Base-by-base conservation (phyloP, 2,113 vertebrate species). In the Mormyrus lacerda region DNA sequence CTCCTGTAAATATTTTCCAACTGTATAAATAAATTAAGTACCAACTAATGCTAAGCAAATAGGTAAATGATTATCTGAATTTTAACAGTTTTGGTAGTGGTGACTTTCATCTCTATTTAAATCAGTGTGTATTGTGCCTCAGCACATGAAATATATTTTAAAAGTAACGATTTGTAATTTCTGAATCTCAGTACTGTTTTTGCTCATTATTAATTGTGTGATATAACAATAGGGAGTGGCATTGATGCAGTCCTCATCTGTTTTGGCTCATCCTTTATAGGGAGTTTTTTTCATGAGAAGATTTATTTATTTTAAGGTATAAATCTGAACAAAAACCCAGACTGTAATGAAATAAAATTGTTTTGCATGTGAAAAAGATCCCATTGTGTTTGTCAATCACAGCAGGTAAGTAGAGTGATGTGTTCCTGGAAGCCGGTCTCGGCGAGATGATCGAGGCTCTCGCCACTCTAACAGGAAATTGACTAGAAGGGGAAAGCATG, bases 351-450 rank as follows among this genome's bases (percentile, higher is more conserved):
- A 55, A 89, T 89, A 79, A 61, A 55, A 55, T 47, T 61, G 88
- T 39, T 45, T 61, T 44, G 88, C 88, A 61, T 83, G 76, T 84
- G 24, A 84, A 61, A 87, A 85, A 85, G 76, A 89, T 84, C 51
- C 79, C 88, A 89, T 89, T 89, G 79, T 45, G 51, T 61, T 44
- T 85, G 88, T 89, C 88, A 85, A 85, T 89, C 88, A 89, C 48
- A 15, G 21, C 51, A 89, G 76, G 83, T 89, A 55, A 89, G 79
- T 85, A 79, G 61, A 89, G 84, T 89, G 83, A 61, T 39, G 51
- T 83, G 50, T 21, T 76, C 50, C 88, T 58, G 88, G 51, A 85
- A 44, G 51, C 76, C 17, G 0, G 88, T 45, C 50, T 84, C 39
- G 24, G 35, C 8, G 88, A 55, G 50, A 58, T 58, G 73, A 53